Conservation (phyloP, 2,113 vertebrate species). For the Cynocephalus volans region DNA sequence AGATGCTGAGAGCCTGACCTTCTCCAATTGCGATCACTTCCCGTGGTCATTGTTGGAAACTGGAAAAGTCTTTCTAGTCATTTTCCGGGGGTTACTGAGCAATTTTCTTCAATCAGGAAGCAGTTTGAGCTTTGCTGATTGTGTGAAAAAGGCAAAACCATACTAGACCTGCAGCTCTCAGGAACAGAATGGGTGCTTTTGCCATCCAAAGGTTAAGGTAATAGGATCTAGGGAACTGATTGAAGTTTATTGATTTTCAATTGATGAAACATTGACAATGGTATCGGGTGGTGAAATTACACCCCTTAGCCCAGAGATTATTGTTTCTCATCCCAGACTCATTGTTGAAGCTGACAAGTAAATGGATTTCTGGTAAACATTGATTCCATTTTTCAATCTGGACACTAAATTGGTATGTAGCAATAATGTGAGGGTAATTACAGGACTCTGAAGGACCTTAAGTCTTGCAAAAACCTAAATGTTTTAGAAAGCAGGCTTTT, state of each 20-base stretch:
- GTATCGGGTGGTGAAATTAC: conserved; percentile 39
- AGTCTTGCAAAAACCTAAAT: conserved; percentile 70
- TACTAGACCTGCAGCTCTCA: not conserved
- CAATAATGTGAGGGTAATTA: conserved; percentile 77
- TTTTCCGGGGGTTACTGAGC: conserved; percentile 65
- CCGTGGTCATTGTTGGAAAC: conserved; percentile 63
- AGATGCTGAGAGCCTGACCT: not conserved
- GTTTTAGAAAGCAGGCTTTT: conserved; percentile 67
- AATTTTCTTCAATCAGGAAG: conserved; percentile 81
- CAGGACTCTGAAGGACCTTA: conserved; percentile 37
- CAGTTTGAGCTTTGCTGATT: conserved; percentile 74
- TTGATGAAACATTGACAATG: conserved; percentile 67
- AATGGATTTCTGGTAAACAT: conserved; percentile 82
- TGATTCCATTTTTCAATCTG: conserved; percentile 79
- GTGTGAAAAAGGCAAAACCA: conserved; percentile 25
- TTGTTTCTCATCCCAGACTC: conserved; percentile 59
- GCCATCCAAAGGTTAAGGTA: conserved; percentile 33
- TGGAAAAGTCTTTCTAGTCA: conserved; percentile 75
- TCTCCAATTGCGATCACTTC: conserved; percentile 20
- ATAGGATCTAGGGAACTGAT: conserved; percentile 21
- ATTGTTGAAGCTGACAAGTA: conserved; percentile 74
- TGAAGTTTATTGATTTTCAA: conserved; percentile 79
- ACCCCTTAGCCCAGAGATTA: conserved; percentile 27
- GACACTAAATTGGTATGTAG: conserved; percentile 77
- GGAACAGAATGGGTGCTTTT: not conserved